Base-by-base conservation (phyloP, 2,113 vertebrate species). In the Platichthys flesus region DNA sequence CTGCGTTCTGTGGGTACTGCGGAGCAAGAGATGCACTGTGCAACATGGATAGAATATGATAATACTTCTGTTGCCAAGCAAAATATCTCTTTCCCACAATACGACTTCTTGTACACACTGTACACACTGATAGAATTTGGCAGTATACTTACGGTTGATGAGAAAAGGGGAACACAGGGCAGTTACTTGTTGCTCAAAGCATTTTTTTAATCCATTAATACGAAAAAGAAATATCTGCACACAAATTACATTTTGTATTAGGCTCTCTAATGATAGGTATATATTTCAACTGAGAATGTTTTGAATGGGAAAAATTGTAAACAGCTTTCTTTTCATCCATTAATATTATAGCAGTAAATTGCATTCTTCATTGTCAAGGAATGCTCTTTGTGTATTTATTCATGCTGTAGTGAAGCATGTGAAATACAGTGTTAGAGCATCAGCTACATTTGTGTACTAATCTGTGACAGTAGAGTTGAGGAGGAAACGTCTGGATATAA, bases 51-150 rank as follows among this genome's bases (percentile, higher is more conserved):
- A 66, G 72, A 86, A 85, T 86, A 80, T 85, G 63, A 85, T 81
- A 67, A 81, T 82, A 60, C 37, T 73, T 84, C 82, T 72, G 77
- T 85, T 89, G 84, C 86, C 78, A 85, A 84, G 75, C 79, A 82
- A 88, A 89, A 88, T 78, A 80, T 68, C 42, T 55, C 65, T 79
- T 83, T 76, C 62, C 73, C 74, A 78, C 78, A 85, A 76, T 79
- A 67, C 62, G 40, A 49, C 72, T 68, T 88, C 65, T 69, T 59
- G 58, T 74, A 64, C 73, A 71, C 20, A 14, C 55, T 57, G 42
- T 78, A 72, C 63, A 64, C 51, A 23, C 68, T 79, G 40, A 72
- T 67, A 61, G 16, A 81, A 77, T 74, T 74, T 78, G 60, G 55
- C 74, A 74, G 69, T 37, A n/a, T 45, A 16, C 51, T 69, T n/a